Evolutionary conservation across 1,140 invertebrate genomes (phyloP).

Genomic region (Eufriesea mexicana): DNA sequence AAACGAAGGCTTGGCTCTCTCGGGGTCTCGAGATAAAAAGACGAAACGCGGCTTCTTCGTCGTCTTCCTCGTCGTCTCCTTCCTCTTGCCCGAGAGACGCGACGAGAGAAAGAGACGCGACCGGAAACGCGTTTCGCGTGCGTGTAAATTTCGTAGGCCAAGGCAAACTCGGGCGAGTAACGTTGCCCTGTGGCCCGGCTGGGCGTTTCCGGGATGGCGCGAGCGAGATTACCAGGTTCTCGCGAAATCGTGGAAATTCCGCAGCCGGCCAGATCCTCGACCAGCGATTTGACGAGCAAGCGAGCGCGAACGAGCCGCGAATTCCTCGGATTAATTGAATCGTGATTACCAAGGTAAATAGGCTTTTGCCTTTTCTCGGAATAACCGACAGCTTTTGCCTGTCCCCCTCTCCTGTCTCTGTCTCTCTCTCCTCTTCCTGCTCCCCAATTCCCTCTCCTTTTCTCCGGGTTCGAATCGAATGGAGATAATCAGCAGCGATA

Average conservation of each 20-base stretch:
- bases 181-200: not conserved
- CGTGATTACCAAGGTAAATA: constrained; percentile 26
- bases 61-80: too few relatives aligned
- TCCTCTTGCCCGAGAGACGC: too few relatives aligned
- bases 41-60: too few relatives aligned
- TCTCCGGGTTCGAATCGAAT: not conserved
- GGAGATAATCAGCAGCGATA: constrained; percentile 26
- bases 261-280: too few relatives aligned
- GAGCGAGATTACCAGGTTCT: not conserved
- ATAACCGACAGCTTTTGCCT: too few relatives aligned
- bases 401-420: not conserved
- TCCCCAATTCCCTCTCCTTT: not conserved
- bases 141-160: constrained; percentile 57
- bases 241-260: not conserved
- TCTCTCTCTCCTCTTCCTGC: not conserved
- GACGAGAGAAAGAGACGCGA: constrained; percentile 51
- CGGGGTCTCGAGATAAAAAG: not conserved
- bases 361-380: not conserved
- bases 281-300: not conserved
- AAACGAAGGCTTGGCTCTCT: constrained; percentile 80
- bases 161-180: constrained; percentile 51
- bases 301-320: not conserved
- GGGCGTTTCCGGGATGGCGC: constrained; percentile 8
- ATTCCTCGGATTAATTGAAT: constrained; percentile 18
- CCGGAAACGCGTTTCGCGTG: constrained; percentile 65